phyloP scores from a whole-genome alignment of 1,140 invertebrate genomes.

The Scaptodrosophila lebanonensis region DNA sequence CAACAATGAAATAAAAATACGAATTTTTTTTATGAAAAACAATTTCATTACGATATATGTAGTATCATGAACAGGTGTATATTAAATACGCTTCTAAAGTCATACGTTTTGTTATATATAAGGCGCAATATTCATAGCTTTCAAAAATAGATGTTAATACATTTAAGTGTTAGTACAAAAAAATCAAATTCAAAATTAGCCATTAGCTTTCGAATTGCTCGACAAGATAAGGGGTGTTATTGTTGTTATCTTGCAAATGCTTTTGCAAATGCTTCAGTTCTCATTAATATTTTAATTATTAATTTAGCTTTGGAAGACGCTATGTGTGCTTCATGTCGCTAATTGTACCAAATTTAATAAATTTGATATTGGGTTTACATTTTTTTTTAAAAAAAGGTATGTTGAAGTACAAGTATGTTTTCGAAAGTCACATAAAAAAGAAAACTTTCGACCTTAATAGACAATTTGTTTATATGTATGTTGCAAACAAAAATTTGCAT shows the following conservation, averaged over 20 bases:
- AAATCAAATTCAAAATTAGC: conserved; percentile 46
- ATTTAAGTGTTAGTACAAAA: conserved; percentile 57
- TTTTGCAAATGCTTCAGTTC: conserved; percentile 28
- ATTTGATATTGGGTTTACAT: too few relatives aligned
- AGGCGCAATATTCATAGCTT: conserved; percentile 19
- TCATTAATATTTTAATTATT: conserved; percentile 5
- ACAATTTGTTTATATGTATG: neutral
- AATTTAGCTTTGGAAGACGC: conserved; percentile 25
- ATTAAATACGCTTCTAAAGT: too few relatives aligned
- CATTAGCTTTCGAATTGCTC: conserved; percentile 31
- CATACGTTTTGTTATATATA: too few relatives aligned
- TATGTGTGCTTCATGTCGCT: too few relatives aligned
- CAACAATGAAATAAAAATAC: too few relatives aligned
- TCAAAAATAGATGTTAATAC: conserved; percentile 44
- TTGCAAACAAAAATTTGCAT: conserved; percentile 22
- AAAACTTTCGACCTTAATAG: too few relatives aligned
- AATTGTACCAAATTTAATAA: too few relatives aligned
- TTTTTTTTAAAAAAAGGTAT: conserved; percentile 20
- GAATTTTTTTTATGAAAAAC: too few relatives aligned
- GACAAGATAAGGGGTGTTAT: conserved; percentile 43
- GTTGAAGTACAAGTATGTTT: conserved; percentile 7
- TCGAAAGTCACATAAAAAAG: conserved; percentile 19
- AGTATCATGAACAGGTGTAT: too few relatives aligned
- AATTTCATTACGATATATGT: too few relatives aligned
- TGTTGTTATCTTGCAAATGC: conserved; percentile 20